These are phyloP conservation scores for Leuciscus waleckii DNA, from an alignment of 2,797 vertebrate species.

Conservation along the genomic window DNA sequence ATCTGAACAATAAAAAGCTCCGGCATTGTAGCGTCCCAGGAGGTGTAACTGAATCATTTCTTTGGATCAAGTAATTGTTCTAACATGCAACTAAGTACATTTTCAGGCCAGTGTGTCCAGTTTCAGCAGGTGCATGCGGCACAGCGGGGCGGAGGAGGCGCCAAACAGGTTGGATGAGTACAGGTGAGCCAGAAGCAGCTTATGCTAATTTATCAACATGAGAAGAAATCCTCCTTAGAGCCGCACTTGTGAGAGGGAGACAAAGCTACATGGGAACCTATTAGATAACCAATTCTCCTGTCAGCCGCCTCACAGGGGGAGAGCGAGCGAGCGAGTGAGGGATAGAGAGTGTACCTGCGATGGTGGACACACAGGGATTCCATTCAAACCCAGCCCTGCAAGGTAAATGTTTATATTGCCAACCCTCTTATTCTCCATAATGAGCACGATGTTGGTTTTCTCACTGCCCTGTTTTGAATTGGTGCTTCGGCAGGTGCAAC, in stretches of 20 bases:
- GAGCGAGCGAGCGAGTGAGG: slow-evolving; percentile 23
- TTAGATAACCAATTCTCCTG: slow-evolving; percentile 62
- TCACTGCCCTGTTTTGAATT: slow-evolving; percentile 36
- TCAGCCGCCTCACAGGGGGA: slow-evolving; percentile 59
- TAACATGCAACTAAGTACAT: slow-evolving; percentile 41
- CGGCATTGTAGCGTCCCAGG: neutral
- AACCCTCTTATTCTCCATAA: slow-evolving; percentile 41
- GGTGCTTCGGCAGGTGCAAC: slow-evolving; percentile 42
- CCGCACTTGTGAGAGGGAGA: slow-evolving; percentile 69
- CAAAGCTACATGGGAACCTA: slow-evolving; percentile 76
- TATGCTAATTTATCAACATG: slow-evolving; percentile 81
- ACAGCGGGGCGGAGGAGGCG: slow-evolving; percentile 71
- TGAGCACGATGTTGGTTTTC: slow-evolving; percentile 10
- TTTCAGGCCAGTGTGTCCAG: slow-evolving; percentile 59
- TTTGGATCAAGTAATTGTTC: slow-evolving; percentile 35
- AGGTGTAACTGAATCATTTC: slow-evolving; percentile 4
- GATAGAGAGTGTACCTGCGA: slow-evolving; percentile 56
- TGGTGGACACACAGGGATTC: slow-evolving; percentile 76
- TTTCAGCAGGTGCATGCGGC: slow-evolving; percentile 69
- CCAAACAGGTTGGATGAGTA: slow-evolving; percentile 93
- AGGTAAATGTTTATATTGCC: slow-evolving; percentile 79
- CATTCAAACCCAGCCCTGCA: slow-evolving; percentile 70
- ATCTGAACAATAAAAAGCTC: neutral
- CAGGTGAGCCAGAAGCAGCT: slow-evolving; percentile 85
- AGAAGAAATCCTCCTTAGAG: slow-evolving; percentile 72